Evolutionary conservation across 2,888 invertebrate genomes (phyloP).

Genomic region (Platerodrilus igneus): DNA sequence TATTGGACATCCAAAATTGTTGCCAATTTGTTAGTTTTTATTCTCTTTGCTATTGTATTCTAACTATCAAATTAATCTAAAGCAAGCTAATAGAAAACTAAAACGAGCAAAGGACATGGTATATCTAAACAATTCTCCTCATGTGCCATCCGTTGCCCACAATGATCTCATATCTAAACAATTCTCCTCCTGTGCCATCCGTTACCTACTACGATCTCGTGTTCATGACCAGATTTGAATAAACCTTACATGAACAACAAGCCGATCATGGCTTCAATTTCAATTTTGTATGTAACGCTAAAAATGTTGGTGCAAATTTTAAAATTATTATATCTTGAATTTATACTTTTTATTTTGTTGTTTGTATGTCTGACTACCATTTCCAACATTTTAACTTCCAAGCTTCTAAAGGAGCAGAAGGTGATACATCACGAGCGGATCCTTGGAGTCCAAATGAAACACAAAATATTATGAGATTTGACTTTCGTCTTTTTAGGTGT

Average conservation of each 20-base stretch:
- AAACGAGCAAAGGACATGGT: slow-evolving; percentile 11
- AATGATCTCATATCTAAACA: no score
- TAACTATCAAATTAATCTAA: slow-evolving; percentile 11
- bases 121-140: slow-evolving; percentile 6
- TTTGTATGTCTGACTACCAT: slow-evolving; percentile 2
- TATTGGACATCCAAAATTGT: slow-evolving; percentile 10
- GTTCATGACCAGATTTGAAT: slow-evolving; percentile 10
- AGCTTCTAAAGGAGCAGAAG: not conserved
- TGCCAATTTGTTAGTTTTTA: slow-evolving; percentile 11
- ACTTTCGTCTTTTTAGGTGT: no score
- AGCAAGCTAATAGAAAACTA: slow-evolving; percentile 9
- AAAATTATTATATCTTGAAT: slow-evolving; percentile 2
- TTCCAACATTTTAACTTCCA: slow-evolving; percentile 7
- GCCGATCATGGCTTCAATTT: slow-evolving; percentile 9
- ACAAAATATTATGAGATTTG: slow-evolving; percentile 3
- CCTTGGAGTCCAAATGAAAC: slow-evolving; percentile 3
- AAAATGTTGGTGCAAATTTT: slow-evolving; percentile 8
- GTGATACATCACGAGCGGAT: slow-evolving; percentile 2
- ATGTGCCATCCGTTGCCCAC: slow-evolving; percentile 1
- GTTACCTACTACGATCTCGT: no score
- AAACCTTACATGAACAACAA: slow-evolving; percentile 6
- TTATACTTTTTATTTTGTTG: not conserved
- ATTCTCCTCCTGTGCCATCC: no score
- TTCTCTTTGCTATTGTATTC: slow-evolving; percentile 8
- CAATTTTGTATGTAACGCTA: not conserved